Base-by-base conservation (phyloP, 2,797 vertebrate species). In the Eurystomus glaucurus region DNA sequence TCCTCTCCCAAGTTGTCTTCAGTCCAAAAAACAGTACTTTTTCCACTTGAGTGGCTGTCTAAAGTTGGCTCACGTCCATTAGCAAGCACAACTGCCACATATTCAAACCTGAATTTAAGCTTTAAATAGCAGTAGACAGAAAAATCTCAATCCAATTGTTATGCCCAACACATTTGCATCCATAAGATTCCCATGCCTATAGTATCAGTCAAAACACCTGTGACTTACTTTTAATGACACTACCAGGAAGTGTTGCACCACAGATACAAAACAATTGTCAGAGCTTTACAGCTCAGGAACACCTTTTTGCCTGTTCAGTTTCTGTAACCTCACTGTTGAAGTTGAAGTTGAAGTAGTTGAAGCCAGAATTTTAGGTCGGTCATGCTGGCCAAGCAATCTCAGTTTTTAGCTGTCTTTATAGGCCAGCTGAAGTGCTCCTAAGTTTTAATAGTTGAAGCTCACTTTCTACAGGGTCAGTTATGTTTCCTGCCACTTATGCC, bases 61-160 rank as follows among this genome's bases (percentile, higher is more conserved):
- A 3, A 87, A 78, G 11, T 72, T 68, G 46, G 62, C 75, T 64
- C 4, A 0, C 17, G 5, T n/a, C 28, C 6, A n/a, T 50, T 87
- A 65, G 10, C 46, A 82, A 87, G 54, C 26, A 65, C 8, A 87
- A n/a, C 9, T 43, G 51, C 15, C 45, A 75, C 9, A 6, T 33
- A 65, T 43, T 91, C 64, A 61, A 79, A 55, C 10, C 22, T 2
- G 0, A 91, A 68, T 5, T 62, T 77, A 65, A 0, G 0, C 20
- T 58, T 77, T 18, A 46, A 37, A 10, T 33, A 90, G 58, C 37
- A 83, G 33, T 2, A 61, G 41, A 52, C 71, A 52, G 22, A 1
- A 3, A 91, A 75, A 78, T 69, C 57, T 77, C 33, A 87, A 62
- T 2, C 43, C 29, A 68, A 4, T 25, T 48, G 35, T 70, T 80